Percentiles rank a stretch among this genome's conserved stretches.
Conservation (phyloP, 2,797 vertebrate species). For the Ispidina picta region DNA sequence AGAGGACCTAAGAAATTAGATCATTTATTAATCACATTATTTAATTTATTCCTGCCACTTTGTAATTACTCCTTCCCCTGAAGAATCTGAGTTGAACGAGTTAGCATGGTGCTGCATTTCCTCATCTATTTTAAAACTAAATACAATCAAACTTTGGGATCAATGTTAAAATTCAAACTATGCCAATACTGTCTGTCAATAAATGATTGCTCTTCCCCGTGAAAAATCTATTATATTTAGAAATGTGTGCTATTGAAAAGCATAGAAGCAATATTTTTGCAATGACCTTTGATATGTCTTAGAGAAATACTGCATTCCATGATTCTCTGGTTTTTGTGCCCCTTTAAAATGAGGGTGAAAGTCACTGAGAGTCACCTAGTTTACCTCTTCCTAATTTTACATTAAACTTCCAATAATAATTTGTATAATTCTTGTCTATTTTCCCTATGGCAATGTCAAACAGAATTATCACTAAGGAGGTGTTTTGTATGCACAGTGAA, state of each 20-base stretch:
- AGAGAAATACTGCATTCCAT: background rate
- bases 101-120: background rate
- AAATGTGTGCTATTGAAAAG: background rate
- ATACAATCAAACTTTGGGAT: background rate
- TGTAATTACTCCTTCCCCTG: background rate
- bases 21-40: background rate
- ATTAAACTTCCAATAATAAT: background rate
- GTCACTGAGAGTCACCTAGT: background rate
- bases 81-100: background rate
- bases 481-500: background rate
- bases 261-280: background rate
- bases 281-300: background rate
- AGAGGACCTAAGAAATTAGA: background rate
- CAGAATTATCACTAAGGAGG: background rate
- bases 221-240: background rate
- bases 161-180: background rate
- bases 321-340: background rate
- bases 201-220: background rate
- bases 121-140: background rate
- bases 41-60: background rate
- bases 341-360: background rate
- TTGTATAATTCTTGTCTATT: conserved; percentile 1
- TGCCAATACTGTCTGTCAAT: background rate
- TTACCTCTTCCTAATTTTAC: conserved; percentile 4
- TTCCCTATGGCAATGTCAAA: background rate